Evolutionary conservation across 2,888 invertebrate genomes (phyloP).

Genomic region (Apamea monoglypha): DNA sequence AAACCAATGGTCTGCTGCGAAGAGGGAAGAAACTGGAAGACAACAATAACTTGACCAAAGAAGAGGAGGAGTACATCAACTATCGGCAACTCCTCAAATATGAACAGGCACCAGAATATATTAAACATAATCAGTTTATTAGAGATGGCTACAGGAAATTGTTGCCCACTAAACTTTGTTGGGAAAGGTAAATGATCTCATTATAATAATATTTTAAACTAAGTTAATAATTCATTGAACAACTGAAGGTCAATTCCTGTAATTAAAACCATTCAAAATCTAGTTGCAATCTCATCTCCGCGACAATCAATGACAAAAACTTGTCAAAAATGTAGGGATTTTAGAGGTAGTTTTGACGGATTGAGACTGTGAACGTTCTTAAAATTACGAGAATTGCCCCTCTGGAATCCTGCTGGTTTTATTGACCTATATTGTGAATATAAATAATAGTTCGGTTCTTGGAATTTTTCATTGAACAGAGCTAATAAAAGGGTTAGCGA

Average conservation of each 20-base stretch:
- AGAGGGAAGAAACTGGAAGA: conserved; percentile 86
- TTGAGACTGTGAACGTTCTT: no score
- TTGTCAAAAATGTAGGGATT: no score
- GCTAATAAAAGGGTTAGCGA: neutral
- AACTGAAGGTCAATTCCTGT: no score
- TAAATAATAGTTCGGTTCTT: neutral
- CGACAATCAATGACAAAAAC: no score
- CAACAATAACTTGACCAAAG: conserved; percentile 87
- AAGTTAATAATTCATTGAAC: neutral
- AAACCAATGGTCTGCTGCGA: conserved; percentile 77
- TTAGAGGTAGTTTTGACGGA: no score
- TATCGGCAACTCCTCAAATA: conserved; percentile 86
- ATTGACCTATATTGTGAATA: neutral
- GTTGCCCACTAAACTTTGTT: conserved; percentile 94
- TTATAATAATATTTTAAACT: neutral
- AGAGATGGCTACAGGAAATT: conserved; percentile 95
- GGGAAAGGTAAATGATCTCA: conserved; percentile 93
- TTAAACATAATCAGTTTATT: conserved; percentile 97
- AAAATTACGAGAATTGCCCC: no score
- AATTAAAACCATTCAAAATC: no score
- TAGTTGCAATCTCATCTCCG: no score
- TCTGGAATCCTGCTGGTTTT: neutral
- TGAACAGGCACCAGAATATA: conserved; percentile 94
- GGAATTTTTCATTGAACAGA: neutral
- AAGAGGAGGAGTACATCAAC: conserved; percentile 87